Base-by-base conservation (phyloP, 1,140 invertebrate genomes). In the Zelostemma sp. region DNA sequence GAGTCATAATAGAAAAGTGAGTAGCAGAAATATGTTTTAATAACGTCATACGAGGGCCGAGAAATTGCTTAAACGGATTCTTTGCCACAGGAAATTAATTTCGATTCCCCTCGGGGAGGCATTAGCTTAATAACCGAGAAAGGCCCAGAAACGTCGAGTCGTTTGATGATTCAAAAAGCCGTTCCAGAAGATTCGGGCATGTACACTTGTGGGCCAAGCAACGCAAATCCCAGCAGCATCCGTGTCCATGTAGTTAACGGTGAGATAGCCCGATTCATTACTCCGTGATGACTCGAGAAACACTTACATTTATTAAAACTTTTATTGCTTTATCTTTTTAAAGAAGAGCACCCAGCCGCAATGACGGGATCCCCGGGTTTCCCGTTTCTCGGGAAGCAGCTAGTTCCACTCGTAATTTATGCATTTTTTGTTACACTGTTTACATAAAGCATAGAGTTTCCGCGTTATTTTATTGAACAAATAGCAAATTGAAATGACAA, bases 1-100 rank as follows among this genome's bases (percentile, higher is more conserved):
- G 90, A 89, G 87, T 55, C 89, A 90, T 76, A 89, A 90, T 66
- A 86, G 86, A 49, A 87, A 89, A 83, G 90, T 91, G 79, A 80
- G 74, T 67, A n/a, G 2, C n/a, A n/a, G n/a, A n/a, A n/a, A n/a
- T n/a, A n/a, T n/a, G n/a, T n/a, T n/a, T n/a, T n/a, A n/a, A n/a
- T n/a, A n/a, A n/a, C n/a, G n/a, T n/a, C n/a, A n/a, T n/a, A n/a
- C n/a, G n/a, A n/a, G n/a, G n/a, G n/a, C n/a, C n/a, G n/a, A n/a
- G n/a, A n/a, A n/a, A n/a, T n/a, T n/a, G n/a, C n/a, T n/a, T n/a
- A n/a, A n/a, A n/a, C n/a, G n/a, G n/a, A n/a, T 61, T 51, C 15
- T 49, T 6, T 62, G 11, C 51, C 67, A 0, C 58, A 88, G 86
- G 79, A 85, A 56, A 87, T 88, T 56, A 88, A 88, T 76, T 88